Conservation (phyloP, 2,113 vertebrate species). For the Rhea pennata region DNA sequence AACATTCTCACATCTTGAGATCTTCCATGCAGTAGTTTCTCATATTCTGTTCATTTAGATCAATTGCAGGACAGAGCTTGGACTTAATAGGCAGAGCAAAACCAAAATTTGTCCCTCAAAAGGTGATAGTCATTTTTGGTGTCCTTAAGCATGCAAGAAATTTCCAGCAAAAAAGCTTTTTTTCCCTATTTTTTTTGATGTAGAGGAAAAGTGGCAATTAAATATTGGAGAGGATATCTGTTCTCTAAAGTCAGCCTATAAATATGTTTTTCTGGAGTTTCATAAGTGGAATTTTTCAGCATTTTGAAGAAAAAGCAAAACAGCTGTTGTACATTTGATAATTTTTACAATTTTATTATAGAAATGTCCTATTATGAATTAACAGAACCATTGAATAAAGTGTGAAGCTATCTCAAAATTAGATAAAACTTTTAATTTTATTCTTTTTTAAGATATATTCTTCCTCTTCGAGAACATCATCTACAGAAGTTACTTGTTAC, state of each 20-base stretch:
- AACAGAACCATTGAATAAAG: neutral
- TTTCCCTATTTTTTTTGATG: neutral
- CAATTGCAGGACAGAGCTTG: neutral
- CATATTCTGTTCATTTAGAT: neutral
- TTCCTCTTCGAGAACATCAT: neutral
- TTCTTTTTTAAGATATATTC: neutral
- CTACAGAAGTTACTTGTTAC: neutral
- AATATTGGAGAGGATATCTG: neutral
- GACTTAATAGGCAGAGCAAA: neutral
- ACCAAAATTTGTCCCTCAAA: neutral
- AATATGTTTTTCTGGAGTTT: neutral
- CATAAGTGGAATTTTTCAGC: neutral
- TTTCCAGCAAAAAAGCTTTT: neutral
- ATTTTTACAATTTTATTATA: neutral
- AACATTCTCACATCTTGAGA: too few species aligned
- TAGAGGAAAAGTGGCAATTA: neutral
- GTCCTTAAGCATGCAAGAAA: neutral
- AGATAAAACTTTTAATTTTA: neutral
- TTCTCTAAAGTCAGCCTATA: neutral
- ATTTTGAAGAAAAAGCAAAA: neutral
- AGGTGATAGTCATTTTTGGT: neutral
- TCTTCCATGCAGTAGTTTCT: neutral
- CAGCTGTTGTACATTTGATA: neutral
- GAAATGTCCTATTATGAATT: neutral
- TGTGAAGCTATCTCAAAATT: neutral